Conservation (phyloP, 2,888 invertebrate species). For the Tipula helvola region DNA sequence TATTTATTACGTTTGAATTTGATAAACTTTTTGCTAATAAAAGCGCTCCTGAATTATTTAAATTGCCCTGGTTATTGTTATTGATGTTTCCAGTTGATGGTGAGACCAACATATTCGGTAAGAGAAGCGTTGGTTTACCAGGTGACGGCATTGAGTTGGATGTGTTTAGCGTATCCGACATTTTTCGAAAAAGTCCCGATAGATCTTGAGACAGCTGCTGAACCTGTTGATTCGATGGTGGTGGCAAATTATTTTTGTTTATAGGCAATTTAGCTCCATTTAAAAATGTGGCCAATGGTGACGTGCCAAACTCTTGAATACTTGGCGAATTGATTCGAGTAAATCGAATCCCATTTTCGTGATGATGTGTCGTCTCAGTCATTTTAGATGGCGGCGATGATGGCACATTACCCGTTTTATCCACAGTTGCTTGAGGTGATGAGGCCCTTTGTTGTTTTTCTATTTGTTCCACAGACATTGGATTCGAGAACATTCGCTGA, state of each 20-base stretch:
- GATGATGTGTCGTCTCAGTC: not conserved
- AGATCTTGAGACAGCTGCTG: constrained; percentile 21
- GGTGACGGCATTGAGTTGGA: constrained; percentile 25
- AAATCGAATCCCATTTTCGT: not conserved
- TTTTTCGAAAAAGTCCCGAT: constrained; percentile 15
- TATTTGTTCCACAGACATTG: constrained; percentile 60
- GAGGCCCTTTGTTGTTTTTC: constrained; percentile 75
- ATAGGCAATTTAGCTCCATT: constrained; percentile 38
- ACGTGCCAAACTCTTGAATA: constrained; percentile 37
- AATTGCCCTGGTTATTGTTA: not conserved
- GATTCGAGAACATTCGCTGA: constrained; percentile 60
- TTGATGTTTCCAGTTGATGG: constrained; percentile 34
- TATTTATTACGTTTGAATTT: constrained; percentile 12
- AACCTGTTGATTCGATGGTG: not conserved
- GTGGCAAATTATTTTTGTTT: constrained; percentile 24
- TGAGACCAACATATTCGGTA: constrained; percentile 73
- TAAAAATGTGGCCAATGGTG: constrained; percentile 44
- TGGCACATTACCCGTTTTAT: not conserved
- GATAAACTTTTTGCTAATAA: constrained; percentile 11
- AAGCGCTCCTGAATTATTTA: constrained; percentile 19
- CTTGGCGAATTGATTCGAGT: constrained; percentile 15
- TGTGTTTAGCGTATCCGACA: not conserved
- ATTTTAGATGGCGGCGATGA: not conserved
- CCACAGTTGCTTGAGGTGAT: constrained; percentile 39
- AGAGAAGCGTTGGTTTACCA: constrained; percentile 65